Conservation (phyloP, 2,113 vertebrate genomes). For the Ailuropoda melanoleuca region DNA sequence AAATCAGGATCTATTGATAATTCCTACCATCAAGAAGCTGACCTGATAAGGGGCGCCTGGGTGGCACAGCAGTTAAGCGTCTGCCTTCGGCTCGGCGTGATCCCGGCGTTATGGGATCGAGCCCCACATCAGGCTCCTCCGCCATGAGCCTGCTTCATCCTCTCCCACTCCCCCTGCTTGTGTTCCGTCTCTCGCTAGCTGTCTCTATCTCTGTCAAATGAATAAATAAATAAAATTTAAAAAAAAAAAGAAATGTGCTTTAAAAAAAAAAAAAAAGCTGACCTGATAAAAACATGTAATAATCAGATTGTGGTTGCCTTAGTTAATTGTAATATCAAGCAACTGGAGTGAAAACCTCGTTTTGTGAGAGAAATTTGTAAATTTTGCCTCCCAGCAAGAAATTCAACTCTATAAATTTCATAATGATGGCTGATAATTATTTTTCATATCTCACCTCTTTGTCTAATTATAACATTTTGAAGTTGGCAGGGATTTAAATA, state of each 20-base stretch:
- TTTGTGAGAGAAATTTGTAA: not conserved
- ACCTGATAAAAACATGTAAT: not conserved
- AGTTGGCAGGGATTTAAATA: not conserved
- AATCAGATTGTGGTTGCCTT: not conserved
- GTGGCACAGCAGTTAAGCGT: too few relatives aligned
- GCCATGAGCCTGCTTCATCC: too few relatives aligned
- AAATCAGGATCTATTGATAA: not conserved
- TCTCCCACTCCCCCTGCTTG: too few relatives aligned
- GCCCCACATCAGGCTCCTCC: too few relatives aligned
- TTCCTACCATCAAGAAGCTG: constrained; percentile 7
- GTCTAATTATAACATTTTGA: not conserved
- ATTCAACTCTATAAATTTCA: not conserved
- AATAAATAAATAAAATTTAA: too few relatives aligned
- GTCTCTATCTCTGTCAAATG: too few relatives aligned
- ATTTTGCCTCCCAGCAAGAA: not conserved
- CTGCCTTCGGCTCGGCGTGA: too few relatives aligned
- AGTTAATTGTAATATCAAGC: not conserved
- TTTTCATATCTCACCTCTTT: not conserved
- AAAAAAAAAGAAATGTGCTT: too few relatives aligned
- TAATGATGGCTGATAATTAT: not conserved
- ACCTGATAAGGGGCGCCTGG: too few relatives aligned
- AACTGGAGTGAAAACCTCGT: not conserved
- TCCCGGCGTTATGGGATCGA: too few relatives aligned
- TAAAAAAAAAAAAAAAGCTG: too few relatives aligned
- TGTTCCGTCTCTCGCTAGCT: too few relatives aligned